Evolutionary conservation across 2,113 vertebrate genomes (phyloP).

Genomic region (Sciurus niger): DNA sequence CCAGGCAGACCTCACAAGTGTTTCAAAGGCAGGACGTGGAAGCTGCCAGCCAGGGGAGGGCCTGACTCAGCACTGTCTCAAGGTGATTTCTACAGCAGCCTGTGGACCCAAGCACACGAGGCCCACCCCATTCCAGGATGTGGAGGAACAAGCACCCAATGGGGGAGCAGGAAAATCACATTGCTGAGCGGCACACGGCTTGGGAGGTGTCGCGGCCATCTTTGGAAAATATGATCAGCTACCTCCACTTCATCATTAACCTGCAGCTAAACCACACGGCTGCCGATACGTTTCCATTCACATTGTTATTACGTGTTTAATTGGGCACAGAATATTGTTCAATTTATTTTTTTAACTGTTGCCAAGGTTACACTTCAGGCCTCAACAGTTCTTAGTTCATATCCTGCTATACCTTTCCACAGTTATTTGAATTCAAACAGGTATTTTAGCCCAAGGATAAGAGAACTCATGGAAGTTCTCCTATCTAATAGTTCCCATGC

Average conservation of each 20-base stretch:
- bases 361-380: constrained; percentile 47
- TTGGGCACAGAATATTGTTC: constrained; percentile 43
- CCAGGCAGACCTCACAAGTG: neutral
- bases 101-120: neutral
- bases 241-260: neutral
- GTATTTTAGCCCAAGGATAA: neutral
- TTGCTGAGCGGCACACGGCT: neutral
- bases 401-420: constrained; percentile 13
- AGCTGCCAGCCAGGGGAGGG: neutral
- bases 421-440: constrained; percentile 18
- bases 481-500: neutral
- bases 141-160: neutral
- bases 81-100: neutral
- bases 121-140: constrained; percentile 21
- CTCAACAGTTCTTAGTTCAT: constrained; percentile 8
- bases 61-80: neutral
- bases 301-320: constrained; percentile 35
- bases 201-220: neutral
- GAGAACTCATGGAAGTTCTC: neutral
- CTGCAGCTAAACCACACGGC: neutral
- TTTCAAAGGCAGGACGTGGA: neutral
- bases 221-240: constrained; percentile 51
- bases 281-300: constrained; percentile 46
- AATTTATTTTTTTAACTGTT: constrained; percentile 60
- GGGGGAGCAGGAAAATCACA: neutral